These are phyloP conservation scores for Drosophila ficusphila DNA, from an alignment of 1,140 invertebrate species.

Conservation along the genomic window DNA sequence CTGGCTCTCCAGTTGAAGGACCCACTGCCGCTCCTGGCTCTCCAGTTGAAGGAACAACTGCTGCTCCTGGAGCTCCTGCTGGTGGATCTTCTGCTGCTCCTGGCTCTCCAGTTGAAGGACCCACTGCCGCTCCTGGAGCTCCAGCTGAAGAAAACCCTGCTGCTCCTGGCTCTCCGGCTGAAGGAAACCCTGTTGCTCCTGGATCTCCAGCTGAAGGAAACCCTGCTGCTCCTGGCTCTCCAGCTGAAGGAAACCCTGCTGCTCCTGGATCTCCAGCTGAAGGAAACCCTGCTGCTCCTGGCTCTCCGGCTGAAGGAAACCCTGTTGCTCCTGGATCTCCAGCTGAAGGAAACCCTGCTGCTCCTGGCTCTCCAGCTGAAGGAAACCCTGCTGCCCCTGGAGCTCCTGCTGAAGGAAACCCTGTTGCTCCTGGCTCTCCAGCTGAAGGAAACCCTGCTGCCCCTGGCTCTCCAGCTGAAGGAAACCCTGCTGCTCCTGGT, in stretches of 20 bases:
- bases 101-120: slow-evolving; percentile 1
- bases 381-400: neutral
- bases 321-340: neutral
- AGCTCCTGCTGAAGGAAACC: neutral
- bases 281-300: neutral
- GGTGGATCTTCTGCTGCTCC: slow-evolving; percentile 15
- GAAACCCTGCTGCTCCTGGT: neutral
- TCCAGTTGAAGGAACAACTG: neutral
- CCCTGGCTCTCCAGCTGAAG: neutral
- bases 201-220: slow-evolving; percentile 4
- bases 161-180: slow-evolving; percentile 21
- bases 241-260: neutral
- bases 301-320: neutral
- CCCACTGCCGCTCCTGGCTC: slow-evolving; percentile 12
- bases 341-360: neutral
- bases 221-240: neutral
- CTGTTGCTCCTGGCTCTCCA: neutral
- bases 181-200: slow-evolving; percentile 6
- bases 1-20: slow-evolving; percentile 10
- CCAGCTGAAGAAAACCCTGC: slow-evolving; percentile 6
- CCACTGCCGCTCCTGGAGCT: slow-evolving; percentile 5
- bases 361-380: neutral
- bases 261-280: slow-evolving; percentile 20
- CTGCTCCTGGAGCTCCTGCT: slow-evolving; percentile 12
- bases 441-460: no score